Conservation (phyloP, 2,113 vertebrate species). For the Atlantisia rogersi region DNA sequence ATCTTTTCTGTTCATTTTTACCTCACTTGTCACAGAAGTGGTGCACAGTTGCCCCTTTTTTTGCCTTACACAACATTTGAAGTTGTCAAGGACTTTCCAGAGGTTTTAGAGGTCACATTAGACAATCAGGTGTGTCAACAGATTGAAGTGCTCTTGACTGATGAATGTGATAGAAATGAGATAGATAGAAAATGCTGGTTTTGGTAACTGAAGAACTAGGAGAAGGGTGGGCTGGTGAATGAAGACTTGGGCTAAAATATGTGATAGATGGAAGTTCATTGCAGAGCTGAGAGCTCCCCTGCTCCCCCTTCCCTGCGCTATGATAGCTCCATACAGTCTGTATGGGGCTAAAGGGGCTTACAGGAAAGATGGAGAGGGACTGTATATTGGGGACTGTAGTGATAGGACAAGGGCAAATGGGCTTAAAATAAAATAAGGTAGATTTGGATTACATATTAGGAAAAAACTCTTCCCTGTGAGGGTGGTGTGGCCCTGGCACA, state of each 20-base stretch:
- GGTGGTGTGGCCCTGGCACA: too few relatives aligned
- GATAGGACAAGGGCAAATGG: too few relatives aligned
- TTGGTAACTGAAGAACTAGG: neutral
- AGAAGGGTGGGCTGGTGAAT: neutral
- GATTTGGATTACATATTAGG: too few relatives aligned
- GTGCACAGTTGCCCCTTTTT: neutral
- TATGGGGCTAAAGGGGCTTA: neutral
- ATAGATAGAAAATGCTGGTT: neutral
- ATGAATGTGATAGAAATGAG: neutral
- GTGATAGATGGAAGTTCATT: neutral
- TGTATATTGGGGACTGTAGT: too few relatives aligned
- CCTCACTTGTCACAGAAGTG: neutral
- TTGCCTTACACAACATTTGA: neutral
- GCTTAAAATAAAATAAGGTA: too few relatives aligned
- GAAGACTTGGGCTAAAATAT: neutral
- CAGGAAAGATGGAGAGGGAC: too few relatives aligned
- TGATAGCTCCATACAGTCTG: neutral
- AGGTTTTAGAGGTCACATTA: neutral
- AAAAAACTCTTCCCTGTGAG: too few relatives aligned
- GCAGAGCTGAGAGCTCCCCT: neutral
- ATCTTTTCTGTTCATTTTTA: neutral
- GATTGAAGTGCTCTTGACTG: neutral
- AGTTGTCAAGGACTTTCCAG: neutral
- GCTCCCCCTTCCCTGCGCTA: neutral
- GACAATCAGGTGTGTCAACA: neutral